A percentile compares a stretch with the other conserved stretches of the same genome.
Conservation (phyloP, 2,888 invertebrate species). For the Oscheius sp. region DNA sequence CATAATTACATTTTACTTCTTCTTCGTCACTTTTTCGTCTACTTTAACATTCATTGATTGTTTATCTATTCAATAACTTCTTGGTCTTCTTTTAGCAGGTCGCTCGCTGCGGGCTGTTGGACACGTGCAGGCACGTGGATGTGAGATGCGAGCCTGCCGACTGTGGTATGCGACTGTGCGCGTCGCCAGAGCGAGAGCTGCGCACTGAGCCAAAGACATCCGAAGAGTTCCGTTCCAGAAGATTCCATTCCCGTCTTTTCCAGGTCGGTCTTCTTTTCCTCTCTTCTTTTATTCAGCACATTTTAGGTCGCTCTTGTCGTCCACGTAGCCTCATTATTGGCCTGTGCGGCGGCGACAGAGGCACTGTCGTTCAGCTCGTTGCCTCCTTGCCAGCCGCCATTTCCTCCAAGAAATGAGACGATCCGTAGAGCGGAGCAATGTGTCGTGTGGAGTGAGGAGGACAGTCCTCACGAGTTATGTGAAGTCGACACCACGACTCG, state of each 20-base stretch:
- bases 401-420: slow-evolving; percentile 8
- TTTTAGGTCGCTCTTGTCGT: slow-evolving; percentile 32
- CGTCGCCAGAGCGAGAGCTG: slow-evolving; percentile 30
- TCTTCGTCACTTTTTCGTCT: neutral
- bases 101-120: slow-evolving; percentile 28
- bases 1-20: slow-evolving; percentile 30
- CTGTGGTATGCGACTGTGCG: slow-evolving; percentile 45
- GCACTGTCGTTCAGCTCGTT: slow-evolving; percentile 23
- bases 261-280: slow-evolving; percentile 1
- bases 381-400: slow-evolving; percentile 26
- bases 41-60: neutral
- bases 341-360: slow-evolving; percentile 37
- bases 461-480: slow-evolving; percentile 40
- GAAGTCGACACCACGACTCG: slow-evolving; percentile 38
- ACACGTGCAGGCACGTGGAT: slow-evolving; percentile 37
- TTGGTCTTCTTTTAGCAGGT: slow-evolving; percentile 10
- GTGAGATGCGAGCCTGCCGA: slow-evolving; percentile 47
- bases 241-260: slow-evolving; percentile 16
- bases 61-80: neutral
- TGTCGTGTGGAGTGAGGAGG: slow-evolving; percentile 28
- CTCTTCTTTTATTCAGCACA: neutral
- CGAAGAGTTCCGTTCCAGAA: neutral
- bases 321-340: slow-evolving; percentile 37
- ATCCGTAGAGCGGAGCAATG: slow-evolving; percentile 8
- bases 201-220: slow-evolving; percentile 22